Evolutionary conservation across 2,113 vertebrate genomes (phyloP).

Genomic region (Nothocercus nigrocapillus): DNA sequence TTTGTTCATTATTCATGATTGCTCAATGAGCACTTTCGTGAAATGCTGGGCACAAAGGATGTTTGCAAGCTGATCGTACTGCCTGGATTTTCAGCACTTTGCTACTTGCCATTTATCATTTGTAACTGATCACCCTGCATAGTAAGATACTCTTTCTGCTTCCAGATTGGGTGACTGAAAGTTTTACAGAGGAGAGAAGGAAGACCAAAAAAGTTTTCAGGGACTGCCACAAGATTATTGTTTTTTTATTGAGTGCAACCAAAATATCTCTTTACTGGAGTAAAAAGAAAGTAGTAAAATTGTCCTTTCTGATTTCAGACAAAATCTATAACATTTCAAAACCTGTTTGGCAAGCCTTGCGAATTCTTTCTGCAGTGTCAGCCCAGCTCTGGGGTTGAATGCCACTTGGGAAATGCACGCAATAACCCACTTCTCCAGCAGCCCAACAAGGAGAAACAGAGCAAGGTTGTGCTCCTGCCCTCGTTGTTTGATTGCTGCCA

Average conservation of each 20-base stretch:
- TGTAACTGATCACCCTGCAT: neutral
- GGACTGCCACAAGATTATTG: neutral
- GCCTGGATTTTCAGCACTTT: constrained; percentile 51
- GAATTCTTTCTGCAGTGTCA: neutral
- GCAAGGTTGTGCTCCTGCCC: neutral
- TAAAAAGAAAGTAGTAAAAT: neutral
- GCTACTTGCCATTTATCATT: constrained; percentile 35
- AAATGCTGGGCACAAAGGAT: constrained; percentile 30
- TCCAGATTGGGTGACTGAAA: neutral
- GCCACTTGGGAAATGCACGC: neutral
- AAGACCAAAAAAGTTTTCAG: neutral
- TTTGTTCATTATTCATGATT: constrained; percentile 52
- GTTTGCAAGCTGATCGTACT: constrained; percentile 42
- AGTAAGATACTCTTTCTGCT: neutral
- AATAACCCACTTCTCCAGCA: neutral
- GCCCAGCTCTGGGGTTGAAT: neutral
- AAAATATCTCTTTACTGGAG: neutral
- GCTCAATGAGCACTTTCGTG: constrained; percentile 32
- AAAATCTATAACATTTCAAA: neutral
- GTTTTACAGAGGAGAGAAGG: neutral
- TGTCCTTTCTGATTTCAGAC: neutral
- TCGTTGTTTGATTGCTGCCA: constrained; percentile 41
- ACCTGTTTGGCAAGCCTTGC: neutral
- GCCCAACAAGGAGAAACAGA: constrained; percentile 11
- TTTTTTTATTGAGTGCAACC: neutral